Evolutionary conservation across 2,888 invertebrate genomes (phyloP).

Genomic region (Drosophila dives): DNA sequence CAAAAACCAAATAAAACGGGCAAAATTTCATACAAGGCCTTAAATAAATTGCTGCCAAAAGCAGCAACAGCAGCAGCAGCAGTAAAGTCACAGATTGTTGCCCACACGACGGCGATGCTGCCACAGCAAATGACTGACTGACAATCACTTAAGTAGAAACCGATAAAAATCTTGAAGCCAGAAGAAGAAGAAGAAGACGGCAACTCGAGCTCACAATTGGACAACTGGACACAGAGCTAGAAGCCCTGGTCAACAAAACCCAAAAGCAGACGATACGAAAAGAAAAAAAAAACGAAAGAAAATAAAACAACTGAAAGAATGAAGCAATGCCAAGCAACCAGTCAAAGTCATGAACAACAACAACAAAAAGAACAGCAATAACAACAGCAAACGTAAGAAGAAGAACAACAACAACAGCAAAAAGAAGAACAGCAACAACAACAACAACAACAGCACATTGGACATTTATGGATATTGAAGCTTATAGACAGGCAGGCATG

Average conservation of each 20-base stretch:
- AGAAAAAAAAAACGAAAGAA: constrained; percentile 4
- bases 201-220: constrained; percentile 48
- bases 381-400: constrained; percentile 43
- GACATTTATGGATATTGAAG: constrained; percentile 81
- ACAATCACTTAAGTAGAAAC: constrained; percentile 81
- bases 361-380: constrained; percentile 48
- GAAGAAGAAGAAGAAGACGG: constrained; percentile 51
- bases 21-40: constrained; percentile 65
- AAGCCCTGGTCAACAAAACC: constrained; percentile 44
- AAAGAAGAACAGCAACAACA: constrained; percentile 36
- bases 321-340: constrained; percentile 46
- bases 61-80: constrained; percentile 27
- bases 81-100: constrained; percentile 6
- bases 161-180: constrained; percentile 75
- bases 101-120: constrained; percentile 29
- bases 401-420: constrained; percentile 52
- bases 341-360: constrained; percentile 71
- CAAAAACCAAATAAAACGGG: constrained; percentile 23
- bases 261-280: constrained; percentile 23
- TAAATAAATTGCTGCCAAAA: constrained; percentile 69
- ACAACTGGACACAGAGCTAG: constrained; percentile 28
- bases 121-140: constrained; percentile 72
- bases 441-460: constrained; percentile 65
- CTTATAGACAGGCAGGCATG: constrained; percentile 70
- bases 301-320: constrained; percentile 38